Percentiles rank a stretch among this genome's conserved stretches.
phyloP scores from a whole-genome alignment of 2,113 vertebrate species.

The Trochalopteron elliotii region DNA sequence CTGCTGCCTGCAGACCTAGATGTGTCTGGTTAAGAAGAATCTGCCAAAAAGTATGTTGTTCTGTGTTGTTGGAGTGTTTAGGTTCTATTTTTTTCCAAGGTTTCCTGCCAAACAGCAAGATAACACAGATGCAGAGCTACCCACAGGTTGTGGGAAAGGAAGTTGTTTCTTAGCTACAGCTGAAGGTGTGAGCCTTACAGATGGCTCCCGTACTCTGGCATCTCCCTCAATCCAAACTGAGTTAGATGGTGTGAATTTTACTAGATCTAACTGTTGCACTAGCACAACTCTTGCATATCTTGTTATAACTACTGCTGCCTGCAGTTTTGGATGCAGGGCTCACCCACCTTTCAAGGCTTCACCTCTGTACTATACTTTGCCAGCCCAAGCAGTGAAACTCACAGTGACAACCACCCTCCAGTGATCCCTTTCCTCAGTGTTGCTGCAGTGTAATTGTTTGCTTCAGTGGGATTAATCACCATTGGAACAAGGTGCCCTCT shows the following conservation, averaged over 20 bases:
- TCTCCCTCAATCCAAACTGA: neutral
- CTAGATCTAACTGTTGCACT: neutral
- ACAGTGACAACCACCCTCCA: neutral
- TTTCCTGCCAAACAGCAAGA: neutral
- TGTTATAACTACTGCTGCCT: neutral
- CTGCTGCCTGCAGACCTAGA: neutral
- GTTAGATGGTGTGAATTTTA: neutral
- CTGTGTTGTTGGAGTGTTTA: neutral
- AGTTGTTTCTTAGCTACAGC: neutral
- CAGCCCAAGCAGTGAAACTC: neutral
- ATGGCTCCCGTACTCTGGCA: neutral
- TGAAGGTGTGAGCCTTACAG: neutral
- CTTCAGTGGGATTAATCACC: neutral
- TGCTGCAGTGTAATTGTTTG: neutral
- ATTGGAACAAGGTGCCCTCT: neutral
- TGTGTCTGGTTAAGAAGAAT: neutral
- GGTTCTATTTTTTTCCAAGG: neutral
- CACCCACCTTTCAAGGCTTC: neutral
- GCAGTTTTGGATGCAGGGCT: neutral
- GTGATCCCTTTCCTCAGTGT: neutral
- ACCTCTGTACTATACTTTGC: neutral
- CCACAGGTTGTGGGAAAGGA: neutral
- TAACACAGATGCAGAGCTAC: neutral
- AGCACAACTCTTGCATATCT: neutral
- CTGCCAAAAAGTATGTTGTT: conserved; percentile 5